Evolutionary conservation across 2,888 invertebrate species (phyloP), one percentile per base, ranked within the genome.

Genomic region (Coleophora flavipennella): DNA sequence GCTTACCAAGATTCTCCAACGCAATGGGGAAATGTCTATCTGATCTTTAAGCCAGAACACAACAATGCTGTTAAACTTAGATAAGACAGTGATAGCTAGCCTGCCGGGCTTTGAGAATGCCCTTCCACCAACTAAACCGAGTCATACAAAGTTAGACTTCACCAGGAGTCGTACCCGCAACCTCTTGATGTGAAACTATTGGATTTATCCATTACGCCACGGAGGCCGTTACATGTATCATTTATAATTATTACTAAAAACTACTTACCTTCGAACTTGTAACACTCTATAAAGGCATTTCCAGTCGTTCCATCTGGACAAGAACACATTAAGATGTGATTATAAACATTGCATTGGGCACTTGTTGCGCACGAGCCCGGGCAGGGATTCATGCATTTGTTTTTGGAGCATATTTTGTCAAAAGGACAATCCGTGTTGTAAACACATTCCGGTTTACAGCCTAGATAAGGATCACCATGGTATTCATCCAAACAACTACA

Each of bases 401-500:
- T 90, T 53, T 87, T 86, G 31, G 90, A 85, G 62, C 95, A 95
- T 38, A 93, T 90, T 57, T 84, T 89, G 51, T 91, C 83, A 42
- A 83, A 56, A 0, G 88, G 62, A 65, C 93, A 93, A 50, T 93
- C 93, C 38, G 88, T 88, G 63, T 91, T 94, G 12, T 90, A 85
- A 13, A 92, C 85, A 65, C 94, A 94, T 77, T 94, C 93, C 1
- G 93, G 93, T 48, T 91, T 87, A 58, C 93, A 93, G 13, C 90
- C 90, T 26, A 85, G 67, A 57, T 90, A 90, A 28, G 93, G 92
- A 73, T 92, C 91, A 33, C 93, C 93, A 41, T 87, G 86, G 61
- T 91, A 92, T 53, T 91, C 91, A n/a, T 83, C 73, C 40, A 90
- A 62, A 59, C 94, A 94, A 11, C 88, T 87, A 60, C 93, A 94